phyloP scores from a whole-genome alignment of 1,140 invertebrate species.

The Cydia amplana region DNA sequence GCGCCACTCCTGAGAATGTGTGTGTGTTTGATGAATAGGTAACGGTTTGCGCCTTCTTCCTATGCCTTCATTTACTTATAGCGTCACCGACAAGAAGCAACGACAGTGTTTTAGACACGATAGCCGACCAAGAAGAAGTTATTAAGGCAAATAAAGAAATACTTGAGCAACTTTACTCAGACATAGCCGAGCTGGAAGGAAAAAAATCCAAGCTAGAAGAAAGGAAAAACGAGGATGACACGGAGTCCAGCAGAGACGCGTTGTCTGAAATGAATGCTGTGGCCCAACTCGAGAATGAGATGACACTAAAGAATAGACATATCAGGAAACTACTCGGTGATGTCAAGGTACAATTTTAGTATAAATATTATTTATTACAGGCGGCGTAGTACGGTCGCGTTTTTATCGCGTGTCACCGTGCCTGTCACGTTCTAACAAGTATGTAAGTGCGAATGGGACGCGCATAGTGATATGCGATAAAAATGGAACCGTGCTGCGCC shows the following conservation, averaged over 20 bases:
- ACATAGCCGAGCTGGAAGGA: slow-evolving; percentile 77
- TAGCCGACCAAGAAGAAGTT: slow-evolving; percentile 73
- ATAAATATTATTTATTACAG: too few relatives aligned
- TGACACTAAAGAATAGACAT: slow-evolving; percentile 84
- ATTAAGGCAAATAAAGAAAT: slow-evolving; percentile 75
- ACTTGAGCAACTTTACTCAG: slow-evolving; percentile 77
- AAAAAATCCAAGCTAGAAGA: slow-evolving; percentile 76
- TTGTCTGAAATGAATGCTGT: slow-evolving; percentile 69
- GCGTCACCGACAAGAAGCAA: slow-evolving; percentile 53
- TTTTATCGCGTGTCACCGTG: too few relatives aligned
- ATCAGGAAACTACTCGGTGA: slow-evolving; percentile 83
- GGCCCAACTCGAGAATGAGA: slow-evolving; percentile 77
- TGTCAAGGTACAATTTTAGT: slow-evolving; percentile 79
- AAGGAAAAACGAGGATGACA: slow-evolving; percentile 55
- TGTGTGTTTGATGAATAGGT: too few relatives aligned
- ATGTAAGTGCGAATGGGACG: too few relatives aligned
- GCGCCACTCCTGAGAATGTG: too few relatives aligned
- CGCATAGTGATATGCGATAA: too few relatives aligned
- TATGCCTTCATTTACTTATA: slow-evolving; percentile 36
- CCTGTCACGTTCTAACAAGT: too few relatives aligned
- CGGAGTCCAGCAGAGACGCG: slow-evolving; percentile 76
- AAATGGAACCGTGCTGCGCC: too few relatives aligned
- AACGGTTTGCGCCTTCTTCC: background rate
- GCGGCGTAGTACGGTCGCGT: too few relatives aligned
- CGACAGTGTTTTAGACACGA: slow-evolving; percentile 67